phyloP scores from a whole-genome alignment of 2,888 invertebrate species.

The Oscheius sp. region DNA sequence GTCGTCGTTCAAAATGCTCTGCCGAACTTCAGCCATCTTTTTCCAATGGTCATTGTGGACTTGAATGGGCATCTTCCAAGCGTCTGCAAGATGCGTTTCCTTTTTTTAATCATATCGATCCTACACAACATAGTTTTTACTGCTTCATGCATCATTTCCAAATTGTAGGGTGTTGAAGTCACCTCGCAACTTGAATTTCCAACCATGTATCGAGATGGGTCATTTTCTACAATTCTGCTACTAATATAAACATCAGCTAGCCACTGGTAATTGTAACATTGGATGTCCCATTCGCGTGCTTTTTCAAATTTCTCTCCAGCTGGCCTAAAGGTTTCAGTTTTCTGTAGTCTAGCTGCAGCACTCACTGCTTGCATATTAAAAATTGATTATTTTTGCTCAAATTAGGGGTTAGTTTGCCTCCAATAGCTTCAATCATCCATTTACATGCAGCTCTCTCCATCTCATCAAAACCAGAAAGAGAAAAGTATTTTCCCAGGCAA shows the following conservation, averaged over 20 bases:
- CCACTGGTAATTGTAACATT: slow-evolving; percentile 80
- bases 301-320: slow-evolving; percentile 82
- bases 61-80: slow-evolving; percentile 54
- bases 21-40: slow-evolving; percentile 35
- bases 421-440: slow-evolving; percentile 84
- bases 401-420: slow-evolving; percentile 81
- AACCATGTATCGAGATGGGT: neutral
- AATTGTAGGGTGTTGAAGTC: slow-evolving; percentile 31
- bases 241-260: slow-evolving; percentile 55
- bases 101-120: neutral
- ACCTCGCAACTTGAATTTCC: slow-evolving; percentile 21
- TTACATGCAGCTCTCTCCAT: slow-evolving; percentile 83
- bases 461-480: slow-evolving; percentile 87
- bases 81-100: slow-evolving; percentile 37
- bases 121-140: slow-evolving; percentile 36
- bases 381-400: slow-evolving; percentile 74
- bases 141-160: slow-evolving; percentile 36
- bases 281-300: slow-evolving; percentile 89
- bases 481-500: slow-evolving; percentile 77
- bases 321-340: neutral
- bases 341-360: neutral
- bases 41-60: slow-evolving; percentile 42
- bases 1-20: slow-evolving; percentile 39
- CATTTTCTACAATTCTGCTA: slow-evolving; percentile 13
- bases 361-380: slow-evolving; percentile 74